Percentiles rank a stretch among this genome's conserved stretches.
phyloP scores from a whole-genome alignment of 2,113 vertebrate genomes.

The Petaurus breviceps region DNA sequence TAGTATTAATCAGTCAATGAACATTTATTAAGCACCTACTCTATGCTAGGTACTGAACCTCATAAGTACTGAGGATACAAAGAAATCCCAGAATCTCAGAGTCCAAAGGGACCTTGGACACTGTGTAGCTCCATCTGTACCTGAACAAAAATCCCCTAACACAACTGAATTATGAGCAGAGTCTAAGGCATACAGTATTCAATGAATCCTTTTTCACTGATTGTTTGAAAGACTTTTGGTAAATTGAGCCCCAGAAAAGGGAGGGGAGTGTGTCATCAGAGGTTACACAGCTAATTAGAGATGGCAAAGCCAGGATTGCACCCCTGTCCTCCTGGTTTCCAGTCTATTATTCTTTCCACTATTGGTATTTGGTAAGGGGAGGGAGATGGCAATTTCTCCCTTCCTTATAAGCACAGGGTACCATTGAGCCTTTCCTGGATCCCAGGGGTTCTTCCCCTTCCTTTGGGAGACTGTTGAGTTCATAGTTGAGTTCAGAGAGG shows the following conservation, averaged over 20 bases:
- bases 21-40: too few species aligned
- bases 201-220: not conserved
- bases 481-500: not conserved
- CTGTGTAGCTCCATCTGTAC: not conserved
- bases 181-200: not conserved
- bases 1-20: not conserved
- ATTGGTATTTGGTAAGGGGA: too few species aligned
- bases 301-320: not conserved
- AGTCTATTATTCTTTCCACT: not conserved
- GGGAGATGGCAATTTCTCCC: rapidly evolving
- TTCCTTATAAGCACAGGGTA: not conserved
- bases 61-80: not conserved
- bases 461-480: rapidly evolving
- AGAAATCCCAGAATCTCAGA: not conserved
- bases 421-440: not conserved
- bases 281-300: not conserved
- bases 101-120: not conserved
- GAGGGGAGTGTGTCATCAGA: not conserved
- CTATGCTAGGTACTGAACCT: not conserved
- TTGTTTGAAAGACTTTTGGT: not conserved
- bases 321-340: not conserved
- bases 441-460: not conserved
- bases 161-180: not conserved
- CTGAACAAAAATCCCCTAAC: not conserved
- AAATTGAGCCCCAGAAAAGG: not conserved